Percentiles rank a stretch among this genome's conserved stretches.
Evolutionary conservation across 2,888 invertebrate genomes (phyloP).

Genomic region (Lasioglossum vierecki): DNA sequence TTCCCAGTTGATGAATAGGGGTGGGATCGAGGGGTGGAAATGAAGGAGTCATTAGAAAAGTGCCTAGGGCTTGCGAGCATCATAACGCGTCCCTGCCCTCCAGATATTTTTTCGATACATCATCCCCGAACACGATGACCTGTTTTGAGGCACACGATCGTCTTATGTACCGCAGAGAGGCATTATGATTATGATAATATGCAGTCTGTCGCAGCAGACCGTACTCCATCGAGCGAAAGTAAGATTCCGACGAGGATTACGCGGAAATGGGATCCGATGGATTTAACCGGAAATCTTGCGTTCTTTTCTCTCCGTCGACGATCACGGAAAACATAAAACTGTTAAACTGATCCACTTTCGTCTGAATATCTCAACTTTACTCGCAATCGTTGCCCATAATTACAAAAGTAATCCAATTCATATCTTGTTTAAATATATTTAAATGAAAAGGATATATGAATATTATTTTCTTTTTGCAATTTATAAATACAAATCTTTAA

Average conservation of each 20-base stretch:
- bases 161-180: not conserved
- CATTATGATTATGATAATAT: conserved; percentile 19
- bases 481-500: too few species aligned
- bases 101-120: not conserved
- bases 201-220: not conserved
- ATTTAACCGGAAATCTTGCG: conserved; percentile 2
- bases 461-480: too few species aligned
- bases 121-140: conserved; percentile 21
- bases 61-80: not conserved
- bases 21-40: not conserved
- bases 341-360: not conserved
- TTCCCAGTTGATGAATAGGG: not conserved
- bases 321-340: not conserved
- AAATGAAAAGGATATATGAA: too few species aligned
- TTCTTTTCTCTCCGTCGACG: not conserved
- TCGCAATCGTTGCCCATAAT: too few species aligned
- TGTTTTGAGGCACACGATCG: not conserved
- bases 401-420: too few species aligned
- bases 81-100: not conserved
- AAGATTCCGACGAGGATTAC: conserved; percentile 11
- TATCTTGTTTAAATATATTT: too few species aligned
- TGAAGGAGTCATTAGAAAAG: not conserved
- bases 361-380: too few species aligned
- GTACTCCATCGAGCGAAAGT: not conserved
- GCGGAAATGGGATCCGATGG: not conserved